Percentiles rank a stretch among this genome's conserved stretches.
phyloP scores from a whole-genome alignment of 1,140 invertebrate genomes.

The Kradibia gibbosae region DNA sequence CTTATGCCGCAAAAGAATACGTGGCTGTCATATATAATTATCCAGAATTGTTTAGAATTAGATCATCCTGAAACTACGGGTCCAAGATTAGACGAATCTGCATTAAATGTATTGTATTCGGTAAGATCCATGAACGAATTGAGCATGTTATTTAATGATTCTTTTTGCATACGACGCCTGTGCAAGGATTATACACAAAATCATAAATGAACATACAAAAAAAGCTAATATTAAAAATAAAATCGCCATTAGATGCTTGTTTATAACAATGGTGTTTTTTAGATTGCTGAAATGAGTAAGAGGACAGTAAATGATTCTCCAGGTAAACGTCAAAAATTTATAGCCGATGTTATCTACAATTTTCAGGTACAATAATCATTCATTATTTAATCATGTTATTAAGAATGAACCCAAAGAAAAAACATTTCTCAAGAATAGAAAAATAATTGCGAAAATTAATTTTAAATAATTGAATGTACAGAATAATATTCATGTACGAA shows the following conservation, averaged over 20 bases:
- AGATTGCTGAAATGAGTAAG: neutral
- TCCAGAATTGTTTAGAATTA: constrained; percentile 74
- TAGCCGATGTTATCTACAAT: neutral
- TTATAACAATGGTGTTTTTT: neutral
- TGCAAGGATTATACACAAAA: too few species aligned
- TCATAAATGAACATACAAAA: too few species aligned
- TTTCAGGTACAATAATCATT: neutral
- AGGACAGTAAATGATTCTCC: neutral
- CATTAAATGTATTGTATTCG: constrained; percentile 48
- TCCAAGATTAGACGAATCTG: constrained; percentile 65
- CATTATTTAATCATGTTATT: neutral
- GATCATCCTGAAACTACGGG: constrained; percentile 76
- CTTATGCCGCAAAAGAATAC: constrained; percentile 59
- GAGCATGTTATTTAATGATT: too few species aligned
- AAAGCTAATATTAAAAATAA: too few species aligned
- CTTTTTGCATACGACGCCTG: too few species aligned
- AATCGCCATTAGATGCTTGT: too few species aligned
- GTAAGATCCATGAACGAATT: neutral
- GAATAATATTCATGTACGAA: too few species aligned
- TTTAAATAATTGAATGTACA: too few species aligned
- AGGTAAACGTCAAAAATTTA: neutral
- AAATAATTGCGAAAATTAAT: too few species aligned
- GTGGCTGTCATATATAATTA: constrained; percentile 72
- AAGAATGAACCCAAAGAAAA: too few species aligned
- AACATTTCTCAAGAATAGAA: too few species aligned